Percentiles rank a stretch among this genome's conserved stretches.
Conservation (phyloP, 2,113 vertebrate species). For the Chionis minor region DNA sequence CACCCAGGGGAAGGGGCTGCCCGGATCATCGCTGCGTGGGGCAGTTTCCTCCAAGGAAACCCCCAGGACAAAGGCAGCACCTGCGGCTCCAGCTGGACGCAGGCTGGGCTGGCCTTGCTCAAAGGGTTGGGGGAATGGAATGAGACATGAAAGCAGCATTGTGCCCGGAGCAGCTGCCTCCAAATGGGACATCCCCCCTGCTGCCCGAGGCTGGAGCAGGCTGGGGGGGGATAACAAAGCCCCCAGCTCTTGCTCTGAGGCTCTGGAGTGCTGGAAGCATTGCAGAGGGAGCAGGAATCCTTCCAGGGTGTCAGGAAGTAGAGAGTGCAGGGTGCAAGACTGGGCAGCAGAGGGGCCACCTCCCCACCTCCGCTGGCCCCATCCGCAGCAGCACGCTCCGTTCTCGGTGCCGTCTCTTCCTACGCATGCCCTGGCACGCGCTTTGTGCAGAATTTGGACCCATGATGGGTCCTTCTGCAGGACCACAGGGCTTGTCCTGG, state of each 20-base stretch:
- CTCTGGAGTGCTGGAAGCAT: neutral
- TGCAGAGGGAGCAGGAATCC: too few relatives aligned
- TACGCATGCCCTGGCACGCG: accelerated
- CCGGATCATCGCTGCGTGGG: accelerated
- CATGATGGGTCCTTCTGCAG: neutral
- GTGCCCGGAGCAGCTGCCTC: neutral
- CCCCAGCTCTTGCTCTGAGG: neutral
- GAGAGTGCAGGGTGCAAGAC: neutral
- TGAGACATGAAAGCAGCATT: neutral
- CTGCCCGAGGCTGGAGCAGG: neutral
- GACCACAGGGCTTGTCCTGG: neutral
- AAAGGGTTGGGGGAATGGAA: neutral
- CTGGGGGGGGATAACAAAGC: neutral
- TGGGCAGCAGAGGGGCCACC: neutral
- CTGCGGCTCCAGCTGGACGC: neutral
- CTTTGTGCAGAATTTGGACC: neutral
- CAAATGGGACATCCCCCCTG: accelerated
- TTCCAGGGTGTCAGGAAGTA: neutral
- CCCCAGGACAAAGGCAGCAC: neutral
- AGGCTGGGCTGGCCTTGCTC: neutral
- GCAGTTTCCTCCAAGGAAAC: neutral
- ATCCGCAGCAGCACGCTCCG: accelerated
- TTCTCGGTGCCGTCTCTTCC: neutral
- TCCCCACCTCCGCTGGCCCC: neutral
- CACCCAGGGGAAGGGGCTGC: neutral